A percentile compares a stretch with the other conserved stretches of the same genome.
These are phyloP conservation scores for Graphium colonna DNA, from an alignment of 2,888 invertebrate species.

Conservation along the genomic window DNA sequence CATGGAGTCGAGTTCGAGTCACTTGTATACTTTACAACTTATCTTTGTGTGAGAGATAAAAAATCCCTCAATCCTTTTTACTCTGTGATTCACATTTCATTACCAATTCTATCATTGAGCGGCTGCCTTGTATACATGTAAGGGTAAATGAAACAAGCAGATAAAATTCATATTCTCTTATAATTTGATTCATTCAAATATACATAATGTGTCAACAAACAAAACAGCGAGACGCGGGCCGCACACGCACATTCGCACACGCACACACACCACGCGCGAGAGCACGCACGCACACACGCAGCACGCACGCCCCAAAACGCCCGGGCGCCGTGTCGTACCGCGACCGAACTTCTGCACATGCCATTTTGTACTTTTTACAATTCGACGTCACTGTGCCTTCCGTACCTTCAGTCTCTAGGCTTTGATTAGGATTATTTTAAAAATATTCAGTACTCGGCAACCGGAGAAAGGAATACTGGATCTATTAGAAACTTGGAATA, in stretches of 20 bases:
- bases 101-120: too few species aligned
- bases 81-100: too few species aligned
- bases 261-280: constrained; percentile 31
- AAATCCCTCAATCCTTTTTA: too few species aligned
- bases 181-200: constrained; percentile 80
- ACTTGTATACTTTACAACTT: too few species aligned
- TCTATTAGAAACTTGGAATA: background rate
- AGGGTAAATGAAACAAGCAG: constrained; percentile 40
- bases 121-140: too few species aligned
- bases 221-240: constrained; percentile 69
- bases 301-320: constrained; percentile 39
- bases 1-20: too few species aligned
- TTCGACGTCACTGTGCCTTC: constrained; percentile 15
- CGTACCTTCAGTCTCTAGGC: background rate
- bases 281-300: constrained; percentile 35
- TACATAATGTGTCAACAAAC: constrained; percentile 80
- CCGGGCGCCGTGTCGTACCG: constrained; percentile 53
- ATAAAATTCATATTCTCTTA: constrained; percentile 77
- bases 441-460: too few species aligned
- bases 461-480: too few species aligned
- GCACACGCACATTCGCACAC: constrained; percentile 37
- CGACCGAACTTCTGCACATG: constrained; percentile 74
- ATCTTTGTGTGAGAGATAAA: too few species aligned
- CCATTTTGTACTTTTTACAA: constrained; percentile 67
- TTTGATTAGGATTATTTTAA: background rate